phyloP scores from a whole-genome alignment of 2,113 vertebrate genomes.

The Lasiurus borealis region DNA sequence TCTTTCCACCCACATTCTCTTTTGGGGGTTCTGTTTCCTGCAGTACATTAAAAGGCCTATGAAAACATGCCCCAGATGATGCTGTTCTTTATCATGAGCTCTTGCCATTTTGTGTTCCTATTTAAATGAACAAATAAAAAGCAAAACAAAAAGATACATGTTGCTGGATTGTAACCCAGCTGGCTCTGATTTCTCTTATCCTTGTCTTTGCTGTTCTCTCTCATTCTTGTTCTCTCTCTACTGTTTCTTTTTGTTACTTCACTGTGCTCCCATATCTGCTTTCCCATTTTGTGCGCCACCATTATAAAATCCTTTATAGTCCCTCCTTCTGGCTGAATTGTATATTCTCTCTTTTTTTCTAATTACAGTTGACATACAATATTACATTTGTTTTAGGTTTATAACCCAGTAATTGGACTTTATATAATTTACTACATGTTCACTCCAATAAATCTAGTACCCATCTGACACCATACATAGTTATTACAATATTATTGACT shows the following conservation, averaged over 20 bases:
- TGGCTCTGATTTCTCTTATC: slow-evolving; percentile 50
- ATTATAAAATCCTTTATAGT: background rate
- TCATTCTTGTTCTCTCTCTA: slow-evolving; percentile 45
- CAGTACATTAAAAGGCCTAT: slow-evolving; percentile 68
- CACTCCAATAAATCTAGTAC: background rate
- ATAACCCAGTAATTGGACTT: background rate
- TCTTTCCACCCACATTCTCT: slow-evolving; percentile 10
- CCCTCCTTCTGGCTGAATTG: background rate
- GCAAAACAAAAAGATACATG: slow-evolving; percentile 73
- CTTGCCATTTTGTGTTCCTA: slow-evolving; percentile 60
- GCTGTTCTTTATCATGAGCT: slow-evolving; percentile 68
- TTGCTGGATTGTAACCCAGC: slow-evolving; percentile 62
- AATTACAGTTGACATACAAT: background rate
- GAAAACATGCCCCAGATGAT: slow-evolving; percentile 72
- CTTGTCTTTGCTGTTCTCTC: slow-evolving; percentile 17
- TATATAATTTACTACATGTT: background rate
- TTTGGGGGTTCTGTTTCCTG: slow-evolving; percentile 67
- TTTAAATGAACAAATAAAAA: slow-evolving; percentile 77
- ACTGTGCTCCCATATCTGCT: background rate
- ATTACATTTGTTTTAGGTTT: background rate
- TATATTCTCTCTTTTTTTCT: background rate
- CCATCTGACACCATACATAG: background rate
- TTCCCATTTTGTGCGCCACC: background rate
- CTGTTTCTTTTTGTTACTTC: background rate
- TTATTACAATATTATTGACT: background rate